Conservation (phyloP, 2,113 vertebrate species). For the Pipra filicauda region DNA sequence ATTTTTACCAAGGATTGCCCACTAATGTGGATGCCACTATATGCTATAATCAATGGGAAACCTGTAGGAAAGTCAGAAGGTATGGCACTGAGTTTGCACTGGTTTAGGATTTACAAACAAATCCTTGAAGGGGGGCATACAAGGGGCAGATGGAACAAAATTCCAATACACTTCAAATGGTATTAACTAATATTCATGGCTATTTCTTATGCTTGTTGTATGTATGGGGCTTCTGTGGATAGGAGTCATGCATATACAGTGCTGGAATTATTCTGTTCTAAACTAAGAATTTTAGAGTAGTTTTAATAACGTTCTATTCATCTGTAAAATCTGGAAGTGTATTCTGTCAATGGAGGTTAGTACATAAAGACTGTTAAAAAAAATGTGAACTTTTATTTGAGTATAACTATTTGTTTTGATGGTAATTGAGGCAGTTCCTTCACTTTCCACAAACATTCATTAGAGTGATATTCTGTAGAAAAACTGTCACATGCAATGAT, state of each 20-base stretch:
- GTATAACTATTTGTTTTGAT: constrained; percentile 57
- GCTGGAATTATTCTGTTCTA: not conserved
- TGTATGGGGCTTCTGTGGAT: not conserved
- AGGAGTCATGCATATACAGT: not conserved
- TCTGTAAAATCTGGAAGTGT: constrained; percentile 17
- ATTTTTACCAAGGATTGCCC: not conserved
- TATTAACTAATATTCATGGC: not conserved
- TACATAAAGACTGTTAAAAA: constrained; percentile 10
- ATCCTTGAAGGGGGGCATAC: not conserved
- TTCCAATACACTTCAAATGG: not conserved
- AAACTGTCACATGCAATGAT: not conserved
- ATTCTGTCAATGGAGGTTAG: constrained; percentile 28
- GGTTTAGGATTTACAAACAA: not conserved
- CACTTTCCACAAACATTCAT: constrained; percentile 56
- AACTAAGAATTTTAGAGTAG: not conserved
- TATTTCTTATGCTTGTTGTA: not conserved
- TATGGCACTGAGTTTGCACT: not conserved
- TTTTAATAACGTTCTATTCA: constrained; percentile 25
- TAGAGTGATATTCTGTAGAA: constrained; percentile 50
- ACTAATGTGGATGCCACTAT: not conserved
- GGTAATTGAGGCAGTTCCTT: constrained; percentile 56
- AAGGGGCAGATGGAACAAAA: not conserved
- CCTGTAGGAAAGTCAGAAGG: not conserved
- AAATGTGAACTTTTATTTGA: constrained; percentile 28
- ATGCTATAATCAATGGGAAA: not conserved